Evolutionary conservation across 2,888 invertebrate species (phyloP).

Genomic region (Rhabditophanes sp.): DNA sequence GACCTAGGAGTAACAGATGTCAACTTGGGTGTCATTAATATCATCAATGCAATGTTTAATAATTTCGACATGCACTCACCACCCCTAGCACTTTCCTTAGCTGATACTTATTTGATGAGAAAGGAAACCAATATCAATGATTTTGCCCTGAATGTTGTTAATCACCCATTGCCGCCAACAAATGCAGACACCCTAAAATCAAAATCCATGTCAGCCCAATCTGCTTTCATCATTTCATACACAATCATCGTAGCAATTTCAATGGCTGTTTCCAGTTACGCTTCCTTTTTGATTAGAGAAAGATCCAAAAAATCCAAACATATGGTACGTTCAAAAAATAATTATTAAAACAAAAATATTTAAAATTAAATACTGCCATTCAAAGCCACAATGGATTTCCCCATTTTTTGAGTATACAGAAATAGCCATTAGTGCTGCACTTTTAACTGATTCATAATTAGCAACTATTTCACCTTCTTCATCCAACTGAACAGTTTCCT

Average conservation of each 20-base stretch:
- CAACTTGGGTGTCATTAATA: too few relatives aligned
- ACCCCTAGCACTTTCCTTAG: slow-evolving; percentile 18
- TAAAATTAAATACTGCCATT: too few relatives aligned
- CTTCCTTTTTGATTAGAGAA: slow-evolving; percentile 29
- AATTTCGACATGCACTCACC: slow-evolving; percentile 25
- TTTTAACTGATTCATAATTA: too few relatives aligned
- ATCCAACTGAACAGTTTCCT: too few relatives aligned
- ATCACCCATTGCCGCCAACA: slow-evolving; percentile 26
- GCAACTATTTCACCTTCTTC: too few relatives aligned
- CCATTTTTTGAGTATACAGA: too few relatives aligned
- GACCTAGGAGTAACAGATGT: too few relatives aligned
- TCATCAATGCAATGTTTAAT: slow-evolving; percentile 18
- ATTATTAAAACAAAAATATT: too few relatives aligned
- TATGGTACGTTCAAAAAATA: too few relatives aligned
- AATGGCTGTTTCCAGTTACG: slow-evolving; percentile 21
- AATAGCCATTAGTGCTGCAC: too few relatives aligned
- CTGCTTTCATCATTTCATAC: slow-evolving; percentile 16
- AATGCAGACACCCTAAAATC: slow-evolving; percentile 22
- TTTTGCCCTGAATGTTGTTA: slow-evolving; percentile 15
- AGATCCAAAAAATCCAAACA: slow-evolving; percentile 34
- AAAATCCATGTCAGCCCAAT: slow-evolving; percentile 7
- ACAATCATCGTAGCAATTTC: slow-evolving; percentile 12
- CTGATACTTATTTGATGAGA: slow-evolving; percentile 19
- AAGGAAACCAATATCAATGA: too few relatives aligned
- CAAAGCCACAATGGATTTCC: too few relatives aligned